Conservation (phyloP, 2,113 vertebrate genomes). For the Nothobranchius kuhntae region DNA sequence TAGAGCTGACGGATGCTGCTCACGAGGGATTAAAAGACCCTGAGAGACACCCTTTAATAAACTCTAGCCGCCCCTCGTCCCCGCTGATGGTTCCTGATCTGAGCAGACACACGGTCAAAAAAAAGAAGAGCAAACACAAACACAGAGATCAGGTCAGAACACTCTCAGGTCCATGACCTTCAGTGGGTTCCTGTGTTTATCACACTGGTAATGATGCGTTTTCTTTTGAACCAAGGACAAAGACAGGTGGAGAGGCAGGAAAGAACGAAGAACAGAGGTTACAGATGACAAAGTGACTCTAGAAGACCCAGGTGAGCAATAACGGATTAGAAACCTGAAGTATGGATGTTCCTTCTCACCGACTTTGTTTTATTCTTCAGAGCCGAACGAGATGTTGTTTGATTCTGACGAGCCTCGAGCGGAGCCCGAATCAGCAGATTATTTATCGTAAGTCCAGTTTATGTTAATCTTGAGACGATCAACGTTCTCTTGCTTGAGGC, state of each 20-base stretch:
- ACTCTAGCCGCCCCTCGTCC: neutral
- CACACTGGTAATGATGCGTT: neutral
- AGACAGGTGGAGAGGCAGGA: conserved; percentile 27
- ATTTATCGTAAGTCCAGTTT: conserved; percentile 81
- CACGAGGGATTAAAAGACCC: neutral
- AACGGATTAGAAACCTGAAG: neutral
- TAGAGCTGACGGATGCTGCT: conserved; percentile 41
- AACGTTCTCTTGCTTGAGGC: too few species aligned
- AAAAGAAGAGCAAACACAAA: conserved; percentile 85
- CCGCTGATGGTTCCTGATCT: conserved; percentile 29
- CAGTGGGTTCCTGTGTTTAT: too few species aligned
- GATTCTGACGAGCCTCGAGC: conserved; percentile 73
- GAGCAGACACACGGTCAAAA: conserved; percentile 62
- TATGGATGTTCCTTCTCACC: neutral
- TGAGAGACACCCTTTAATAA: neutral
- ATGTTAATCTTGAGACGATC: too few species aligned
- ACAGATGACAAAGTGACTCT: conserved; percentile 41
- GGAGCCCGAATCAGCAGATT: conserved; percentile 82
- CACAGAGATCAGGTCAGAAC: conserved; percentile 80
- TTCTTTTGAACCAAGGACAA: conserved; percentile 70
- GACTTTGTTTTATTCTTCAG: conserved; percentile 27
- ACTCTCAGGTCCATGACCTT: too few species aligned
- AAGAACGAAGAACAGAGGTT: conserved; percentile 49
- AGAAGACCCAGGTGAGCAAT: conserved; percentile 71
- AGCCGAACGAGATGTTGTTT: conserved; percentile 76